phyloP scores from a whole-genome alignment of 2,797 vertebrate species.

The Netta rufina region DNA sequence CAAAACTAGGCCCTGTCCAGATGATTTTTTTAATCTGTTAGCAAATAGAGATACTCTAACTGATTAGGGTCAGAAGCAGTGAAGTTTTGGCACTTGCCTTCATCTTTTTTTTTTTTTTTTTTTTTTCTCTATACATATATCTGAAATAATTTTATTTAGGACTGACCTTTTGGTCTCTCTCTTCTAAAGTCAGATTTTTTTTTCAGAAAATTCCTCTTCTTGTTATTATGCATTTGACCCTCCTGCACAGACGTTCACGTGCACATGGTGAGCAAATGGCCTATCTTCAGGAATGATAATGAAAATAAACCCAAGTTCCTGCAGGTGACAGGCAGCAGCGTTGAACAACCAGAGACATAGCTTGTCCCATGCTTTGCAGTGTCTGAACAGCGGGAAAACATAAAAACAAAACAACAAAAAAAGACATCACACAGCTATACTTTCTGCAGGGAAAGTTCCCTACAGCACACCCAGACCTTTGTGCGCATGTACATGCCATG shows the following conservation, averaged over 20 bases:
- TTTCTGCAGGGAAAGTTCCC: not conserved
- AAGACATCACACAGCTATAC: not conserved
- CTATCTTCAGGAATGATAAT: too few species aligned
- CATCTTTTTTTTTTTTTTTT: too few species aligned
- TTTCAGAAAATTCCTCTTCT: too few species aligned
- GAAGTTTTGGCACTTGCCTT: not conserved
- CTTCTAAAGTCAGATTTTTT: too few species aligned
- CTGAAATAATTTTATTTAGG: not conserved
- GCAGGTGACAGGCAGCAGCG: not conserved
- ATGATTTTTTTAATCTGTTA: too few species aligned
- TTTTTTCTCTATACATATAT: not conserved
- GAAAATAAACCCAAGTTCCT: not conserved
- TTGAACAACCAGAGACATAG: not conserved
- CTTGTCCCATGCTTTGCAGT: not conserved
- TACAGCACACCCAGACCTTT: not conserved
- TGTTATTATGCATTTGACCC: too few species aligned
- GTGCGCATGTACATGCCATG: not conserved
- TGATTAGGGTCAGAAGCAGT: not conserved
- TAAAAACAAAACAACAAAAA: too few species aligned
- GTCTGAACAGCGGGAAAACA: not conserved
- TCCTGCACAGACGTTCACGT: too few species aligned
- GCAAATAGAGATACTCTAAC: too few species aligned
- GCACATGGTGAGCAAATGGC: too few species aligned
- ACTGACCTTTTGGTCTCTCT: not conserved
- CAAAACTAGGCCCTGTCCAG: not conserved